phyloP scores from a whole-genome alignment of 1,140 invertebrate genomes.

The Euura saliciscinereae region DNA sequence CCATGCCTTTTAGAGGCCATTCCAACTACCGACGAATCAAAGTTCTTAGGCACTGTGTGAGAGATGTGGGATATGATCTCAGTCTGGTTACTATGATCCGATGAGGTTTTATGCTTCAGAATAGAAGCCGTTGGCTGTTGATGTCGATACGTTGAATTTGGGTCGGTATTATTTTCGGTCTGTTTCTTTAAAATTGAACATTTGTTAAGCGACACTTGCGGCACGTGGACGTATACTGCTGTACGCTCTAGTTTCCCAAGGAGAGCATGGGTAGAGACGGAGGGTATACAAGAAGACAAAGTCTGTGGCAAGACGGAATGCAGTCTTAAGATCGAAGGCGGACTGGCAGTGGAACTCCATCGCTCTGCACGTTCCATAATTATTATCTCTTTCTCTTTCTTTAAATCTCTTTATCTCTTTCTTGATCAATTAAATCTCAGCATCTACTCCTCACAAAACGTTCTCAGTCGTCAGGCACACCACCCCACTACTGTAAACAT shows the following conservation, averaged over 20 bases:
- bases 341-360: slow-evolving; percentile 60
- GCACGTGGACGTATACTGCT: slow-evolving; percentile 22
- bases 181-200: slow-evolving; percentile 40
- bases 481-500: slow-evolving; percentile 22
- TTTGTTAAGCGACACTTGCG: slow-evolving; percentile 40
- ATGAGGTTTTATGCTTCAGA: slow-evolving; percentile 75
- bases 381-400: no score
- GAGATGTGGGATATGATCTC: slow-evolving; percentile 42
- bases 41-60: slow-evolving; percentile 65
- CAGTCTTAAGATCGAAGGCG: slow-evolving; percentile 15
- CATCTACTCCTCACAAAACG: slow-evolving; percentile 67
- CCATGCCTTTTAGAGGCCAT: slow-evolving; percentile 70
- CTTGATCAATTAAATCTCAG: slow-evolving; percentile 68
- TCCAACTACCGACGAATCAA: slow-evolving; percentile 71
- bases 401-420: slow-evolving; percentile 44
- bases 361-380: slow-evolving; percentile 69
- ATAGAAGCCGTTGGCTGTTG: slow-evolving; percentile 72
- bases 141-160: slow-evolving; percentile 36
- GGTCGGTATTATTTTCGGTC: slow-evolving; percentile 48
- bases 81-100: slow-evolving; percentile 61
- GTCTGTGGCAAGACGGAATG: slow-evolving; percentile 41
- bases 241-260: slow-evolving; percentile 43
- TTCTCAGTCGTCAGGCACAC: slow-evolving; percentile 42
- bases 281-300: slow-evolving; percentile 38
- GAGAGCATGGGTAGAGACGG: slow-evolving; percentile 38